phyloP scores from a whole-genome alignment of 2,113 vertebrate genomes.

The Corythornis vintsioides region DNA sequence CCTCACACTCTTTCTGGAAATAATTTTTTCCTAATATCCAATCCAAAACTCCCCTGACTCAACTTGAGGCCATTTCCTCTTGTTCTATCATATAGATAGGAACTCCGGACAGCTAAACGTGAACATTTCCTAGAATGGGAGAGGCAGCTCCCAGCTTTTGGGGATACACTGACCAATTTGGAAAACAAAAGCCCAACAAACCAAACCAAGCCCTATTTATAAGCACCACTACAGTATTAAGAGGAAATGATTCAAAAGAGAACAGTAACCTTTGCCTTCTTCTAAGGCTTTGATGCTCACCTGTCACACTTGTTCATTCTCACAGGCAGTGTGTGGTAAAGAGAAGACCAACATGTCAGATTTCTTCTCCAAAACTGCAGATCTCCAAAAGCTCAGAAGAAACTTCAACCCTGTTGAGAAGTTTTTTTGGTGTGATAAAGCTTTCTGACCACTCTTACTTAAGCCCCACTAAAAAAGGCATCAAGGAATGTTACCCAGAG shows the following conservation, averaged over 20 bases:
- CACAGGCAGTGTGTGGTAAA: background rate
- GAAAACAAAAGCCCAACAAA: background rate
- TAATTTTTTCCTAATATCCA: too few relatives aligned
- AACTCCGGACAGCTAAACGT: background rate
- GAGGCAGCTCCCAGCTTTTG: background rate
- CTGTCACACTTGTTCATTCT: background rate
- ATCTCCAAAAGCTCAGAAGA: background rate
- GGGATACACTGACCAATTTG: background rate
- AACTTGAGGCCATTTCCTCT: too few relatives aligned
- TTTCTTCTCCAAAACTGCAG: background rate
- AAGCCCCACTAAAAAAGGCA: background rate
- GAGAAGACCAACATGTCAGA: background rate
- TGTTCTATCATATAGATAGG: too few relatives aligned
- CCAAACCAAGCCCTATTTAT: background rate
- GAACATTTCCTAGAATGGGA: background rate
- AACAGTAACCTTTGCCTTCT: background rate
- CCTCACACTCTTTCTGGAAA: too few relatives aligned
- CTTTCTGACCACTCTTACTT: background rate
- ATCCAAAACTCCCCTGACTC: too few relatives aligned
- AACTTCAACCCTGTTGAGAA: background rate
- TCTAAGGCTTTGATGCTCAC: background rate
- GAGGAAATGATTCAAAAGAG: background rate
- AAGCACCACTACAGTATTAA: background rate
- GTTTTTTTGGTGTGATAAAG: background rate
- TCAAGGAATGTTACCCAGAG: background rate